These are phyloP conservation scores for Falco columbarius DNA, from an alignment of 2,797 vertebrate genomes.

Conservation along the genomic window DNA sequence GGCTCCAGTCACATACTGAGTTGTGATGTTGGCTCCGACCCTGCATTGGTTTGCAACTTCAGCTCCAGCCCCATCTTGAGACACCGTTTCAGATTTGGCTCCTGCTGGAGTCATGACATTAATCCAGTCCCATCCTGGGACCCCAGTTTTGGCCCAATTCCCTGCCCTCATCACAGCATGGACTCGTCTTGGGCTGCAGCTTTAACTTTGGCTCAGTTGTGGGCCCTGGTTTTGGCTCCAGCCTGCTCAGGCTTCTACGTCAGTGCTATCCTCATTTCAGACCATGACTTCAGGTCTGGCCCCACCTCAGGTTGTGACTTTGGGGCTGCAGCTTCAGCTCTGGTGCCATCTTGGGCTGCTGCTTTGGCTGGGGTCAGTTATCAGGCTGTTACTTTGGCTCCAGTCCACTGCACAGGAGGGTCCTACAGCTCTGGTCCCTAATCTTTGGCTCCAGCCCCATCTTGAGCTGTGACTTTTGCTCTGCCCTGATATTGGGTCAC, in stretches of 20 bases:
- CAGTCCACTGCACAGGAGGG: not conserved
- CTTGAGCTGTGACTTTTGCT: not conserved
- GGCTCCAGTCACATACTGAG: not conserved
- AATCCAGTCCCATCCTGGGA: not conserved
- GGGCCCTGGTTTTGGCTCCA: not conserved
- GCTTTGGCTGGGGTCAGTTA: not conserved
- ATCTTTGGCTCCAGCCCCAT: not conserved
- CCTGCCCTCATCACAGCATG: not conserved
- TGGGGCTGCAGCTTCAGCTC: not conserved
- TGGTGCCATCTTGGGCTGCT: not conserved
- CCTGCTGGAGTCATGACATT: not conserved
- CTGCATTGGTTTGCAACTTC: not conserved
- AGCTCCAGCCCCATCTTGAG: not conserved
- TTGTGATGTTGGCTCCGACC: not conserved
- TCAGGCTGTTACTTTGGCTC: not conserved
- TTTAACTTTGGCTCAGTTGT: accelerated
- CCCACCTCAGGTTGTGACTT: not conserved
- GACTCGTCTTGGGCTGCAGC: not conserved
- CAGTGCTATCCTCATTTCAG: not conserved
- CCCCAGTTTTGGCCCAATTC: not conserved
- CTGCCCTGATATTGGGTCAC: not conserved
- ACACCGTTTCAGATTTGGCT: not conserved
- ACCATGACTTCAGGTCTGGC: not conserved
- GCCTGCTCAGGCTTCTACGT: not conserved
- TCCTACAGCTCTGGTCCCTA: not conserved